Evolutionary conservation across 2,888 invertebrate species (phyloP).

Genomic region (Clepsis dumicolana): DNA sequence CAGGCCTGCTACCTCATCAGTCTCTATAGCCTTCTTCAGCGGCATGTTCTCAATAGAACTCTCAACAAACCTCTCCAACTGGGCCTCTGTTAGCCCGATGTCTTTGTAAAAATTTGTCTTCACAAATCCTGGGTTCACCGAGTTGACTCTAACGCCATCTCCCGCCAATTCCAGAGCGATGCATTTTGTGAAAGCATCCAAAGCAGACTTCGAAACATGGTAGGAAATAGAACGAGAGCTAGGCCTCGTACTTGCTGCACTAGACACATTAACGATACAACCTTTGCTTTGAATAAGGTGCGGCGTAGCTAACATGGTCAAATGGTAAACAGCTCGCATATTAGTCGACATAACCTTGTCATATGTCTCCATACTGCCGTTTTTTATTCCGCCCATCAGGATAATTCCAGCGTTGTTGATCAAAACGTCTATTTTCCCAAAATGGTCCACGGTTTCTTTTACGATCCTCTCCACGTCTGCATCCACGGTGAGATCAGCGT

Average conservation of each 20-base stretch:
- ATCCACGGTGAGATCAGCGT: constrained; percentile 89
- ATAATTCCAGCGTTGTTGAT: constrained; percentile 95
- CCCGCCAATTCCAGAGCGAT: constrained; percentile 93
- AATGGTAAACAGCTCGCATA: constrained; percentile 91
- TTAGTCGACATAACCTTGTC: constrained; percentile 95
- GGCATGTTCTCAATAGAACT: constrained; percentile 91
- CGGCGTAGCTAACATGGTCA: constrained; percentile 94
- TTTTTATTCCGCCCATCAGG: constrained; percentile 92
- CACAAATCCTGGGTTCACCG: constrained; percentile 97
- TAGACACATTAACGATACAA: constrained; percentile 96
- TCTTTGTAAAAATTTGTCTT: constrained; percentile 93
- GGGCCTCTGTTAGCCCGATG: constrained; percentile 85
- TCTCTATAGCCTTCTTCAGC: constrained; percentile 92
- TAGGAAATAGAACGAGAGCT: constrained; percentile 93
- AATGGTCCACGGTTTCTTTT: constrained; percentile 89
- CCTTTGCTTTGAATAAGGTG: constrained; percentile 93
- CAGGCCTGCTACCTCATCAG: constrained; percentile 94
- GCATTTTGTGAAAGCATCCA: constrained; percentile 97
- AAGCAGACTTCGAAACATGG: constrained; percentile 95
- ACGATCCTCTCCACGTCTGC: constrained; percentile 88
- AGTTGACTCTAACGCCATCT: constrained; percentile 94
- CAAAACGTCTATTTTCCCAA: constrained; percentile 90
- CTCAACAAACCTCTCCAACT: constrained; percentile 91
- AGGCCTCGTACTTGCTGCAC: constrained; percentile 90
- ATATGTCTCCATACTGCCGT: constrained; percentile 91